Evolutionary conservation across 1,140 invertebrate species (phyloP), one percentile per base, ranked within the genome.

Genomic region (Cydia amplana): DNA sequence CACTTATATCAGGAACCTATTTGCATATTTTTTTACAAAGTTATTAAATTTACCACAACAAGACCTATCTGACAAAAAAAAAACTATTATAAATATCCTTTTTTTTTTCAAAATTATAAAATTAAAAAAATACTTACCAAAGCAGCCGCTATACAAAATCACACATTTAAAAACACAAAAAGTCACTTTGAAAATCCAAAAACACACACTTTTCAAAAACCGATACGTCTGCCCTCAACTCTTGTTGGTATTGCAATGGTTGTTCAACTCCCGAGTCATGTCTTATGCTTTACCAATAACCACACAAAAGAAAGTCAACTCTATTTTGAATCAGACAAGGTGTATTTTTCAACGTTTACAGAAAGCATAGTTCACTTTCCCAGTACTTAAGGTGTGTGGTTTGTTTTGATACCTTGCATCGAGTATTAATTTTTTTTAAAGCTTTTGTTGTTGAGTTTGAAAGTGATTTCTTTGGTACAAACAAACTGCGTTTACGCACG

Each of bases 191-290:
- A 36, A 67, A 67, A 67, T 32, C 6, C 64, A 67, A n/a, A 36
- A 36, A 67, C 23, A 32, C 20, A 63, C 55, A n/a, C 18, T 64
- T 64, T 75, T 75, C 16, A 65, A 76, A 65, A 72, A 72, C 55
- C 51, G 67, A 43, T 77, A 79, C 74, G 75, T 79, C 43, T 63
- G 60, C 32, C 65, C 74, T 32, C 23, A n/a, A 28, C 64, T 16
- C 64, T 36, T 32, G 64, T n/a, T 6, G 14, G 5, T 6, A 67
- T 1, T 6, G 64, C 64, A 67, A 67, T 67, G 64, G 25, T 70
- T 36, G 80, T 84, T 82, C 78, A 80, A 74, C 74, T 64, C 18
- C 40, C 60, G 72, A 78, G 75, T 74, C 75, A 49, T 75, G 46
- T 64, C 60, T 67, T 72, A 65, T 64, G 63, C 63, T 63, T 28